phyloP scores from a whole-genome alignment of 2,888 invertebrate genomes.

The Drosophila borealis region DNA sequence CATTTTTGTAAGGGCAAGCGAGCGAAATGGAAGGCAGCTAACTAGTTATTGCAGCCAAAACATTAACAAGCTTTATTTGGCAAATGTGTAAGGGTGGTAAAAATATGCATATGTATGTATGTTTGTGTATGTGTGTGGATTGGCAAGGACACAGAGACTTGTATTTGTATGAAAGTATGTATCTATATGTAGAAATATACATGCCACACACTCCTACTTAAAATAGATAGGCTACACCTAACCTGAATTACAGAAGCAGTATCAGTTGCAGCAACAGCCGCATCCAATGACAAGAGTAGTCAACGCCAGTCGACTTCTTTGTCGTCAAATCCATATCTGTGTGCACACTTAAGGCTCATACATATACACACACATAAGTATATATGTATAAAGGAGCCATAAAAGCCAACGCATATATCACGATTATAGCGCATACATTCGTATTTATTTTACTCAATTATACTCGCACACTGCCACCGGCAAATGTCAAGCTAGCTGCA shows the following conservation, averaged over 20 bases:
- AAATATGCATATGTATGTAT: neutral
- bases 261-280: constrained; percentile 27
- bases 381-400: constrained; percentile 49
- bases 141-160: constrained; percentile 67
- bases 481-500: constrained; percentile 47
- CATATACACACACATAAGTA: constrained; percentile 21
- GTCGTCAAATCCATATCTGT: constrained; percentile 68
- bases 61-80: constrained; percentile 81
- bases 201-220: constrained; percentile 68
- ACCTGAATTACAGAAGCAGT: constrained; percentile 74
- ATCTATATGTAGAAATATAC: constrained; percentile 13
- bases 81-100: constrained; percentile 57
- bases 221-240: constrained; percentile 77
- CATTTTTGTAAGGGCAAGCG: constrained; percentile 62
- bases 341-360: constrained; percentile 29
- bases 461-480: constrained; percentile 24
- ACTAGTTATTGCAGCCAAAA: constrained; percentile 70
- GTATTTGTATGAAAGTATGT: neutral
- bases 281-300: constrained; percentile 39
- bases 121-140: neutral
- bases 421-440: constrained; percentile 68
- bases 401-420: constrained; percentile 76
- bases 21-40: constrained; percentile 78
- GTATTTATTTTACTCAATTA: constrained; percentile 76
- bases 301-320: constrained; percentile 38